phyloP scores from a whole-genome alignment of 2,797 vertebrate species.

The Periparus ater region DNA sequence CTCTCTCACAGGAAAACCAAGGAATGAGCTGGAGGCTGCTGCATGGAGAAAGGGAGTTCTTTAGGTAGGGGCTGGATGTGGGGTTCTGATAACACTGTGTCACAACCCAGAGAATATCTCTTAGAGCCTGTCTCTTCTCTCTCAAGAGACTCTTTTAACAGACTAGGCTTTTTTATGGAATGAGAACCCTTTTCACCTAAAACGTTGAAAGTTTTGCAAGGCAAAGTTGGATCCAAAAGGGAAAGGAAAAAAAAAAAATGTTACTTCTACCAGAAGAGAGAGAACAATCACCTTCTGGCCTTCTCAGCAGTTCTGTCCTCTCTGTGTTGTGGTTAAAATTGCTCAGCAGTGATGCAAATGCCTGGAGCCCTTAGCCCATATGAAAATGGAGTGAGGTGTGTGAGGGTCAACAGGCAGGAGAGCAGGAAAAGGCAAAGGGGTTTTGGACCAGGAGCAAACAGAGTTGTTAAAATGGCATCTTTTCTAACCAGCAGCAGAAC shows the following conservation, averaged over 20 bases:
- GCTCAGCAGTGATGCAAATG: neutral
- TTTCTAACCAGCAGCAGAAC: neutral
- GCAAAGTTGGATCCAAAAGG: neutral
- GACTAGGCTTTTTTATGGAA: neutral
- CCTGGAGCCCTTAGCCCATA: neutral
- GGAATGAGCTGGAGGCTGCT: neutral
- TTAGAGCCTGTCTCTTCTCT: neutral
- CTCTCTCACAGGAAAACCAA: neutral
- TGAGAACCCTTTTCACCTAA: neutral
- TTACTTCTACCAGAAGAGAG: neutral
- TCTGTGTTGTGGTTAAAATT: neutral
- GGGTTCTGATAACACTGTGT: neutral
- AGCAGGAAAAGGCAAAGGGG: neutral
- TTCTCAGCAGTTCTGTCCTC: neutral
- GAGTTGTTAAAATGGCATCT: neutral
- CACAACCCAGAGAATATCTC: neutral
- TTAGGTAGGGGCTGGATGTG: neutral
- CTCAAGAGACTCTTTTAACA: neutral
- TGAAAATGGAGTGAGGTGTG: rapidly evolving
- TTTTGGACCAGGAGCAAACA: neutral
- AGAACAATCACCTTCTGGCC: neutral
- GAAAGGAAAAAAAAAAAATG: neutral
- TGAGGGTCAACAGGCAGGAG: neutral
- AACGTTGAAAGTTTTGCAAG: neutral
- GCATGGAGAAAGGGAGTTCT: neutral